These are phyloP conservation scores for Timema podura DNA, from an alignment of 2,888 invertebrate genomes.

Conservation along the genomic window DNA sequence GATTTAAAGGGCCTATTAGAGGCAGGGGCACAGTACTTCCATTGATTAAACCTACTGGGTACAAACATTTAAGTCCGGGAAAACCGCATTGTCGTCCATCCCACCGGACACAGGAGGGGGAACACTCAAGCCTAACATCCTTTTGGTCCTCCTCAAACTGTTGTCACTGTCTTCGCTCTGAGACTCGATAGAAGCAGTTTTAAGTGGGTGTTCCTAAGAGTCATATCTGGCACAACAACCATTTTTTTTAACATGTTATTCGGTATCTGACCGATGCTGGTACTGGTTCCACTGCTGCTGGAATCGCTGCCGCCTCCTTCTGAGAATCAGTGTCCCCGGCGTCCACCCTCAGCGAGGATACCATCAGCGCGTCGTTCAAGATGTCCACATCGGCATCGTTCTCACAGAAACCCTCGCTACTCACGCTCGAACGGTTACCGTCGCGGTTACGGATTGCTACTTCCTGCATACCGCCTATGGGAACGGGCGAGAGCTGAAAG, in stretches of 20 bases:
- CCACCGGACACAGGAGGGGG: no score
- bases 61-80: no score
- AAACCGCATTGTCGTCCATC: background rate
- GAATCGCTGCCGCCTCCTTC: conserved; percentile 60
- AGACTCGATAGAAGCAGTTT: conserved; percentile 12
- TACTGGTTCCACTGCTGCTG: conserved; percentile 37
- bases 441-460: conserved; percentile 44
- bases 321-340: conserved; percentile 48
- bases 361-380: conserved; percentile 48
- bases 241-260: no score
- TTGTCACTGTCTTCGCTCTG: conserved; percentile 23
- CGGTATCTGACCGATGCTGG: conserved; percentile 15
- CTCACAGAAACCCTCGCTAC: conserved; percentile 96
- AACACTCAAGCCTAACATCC: no score
- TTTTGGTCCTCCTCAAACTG: conserved; percentile 16
- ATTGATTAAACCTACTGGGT: no score
- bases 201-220: conserved; percentile 11
- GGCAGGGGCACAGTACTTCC: no score
- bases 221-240: background rate
- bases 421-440: conserved; percentile 87
- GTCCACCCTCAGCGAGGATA: conserved; percentile 42
- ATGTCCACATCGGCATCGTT: conserved; percentile 68
- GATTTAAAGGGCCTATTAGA: no score
- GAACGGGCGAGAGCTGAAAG: conserved; percentile 34
- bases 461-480: conserved; percentile 16